These are phyloP conservation scores for Chloroceryle amazona DNA, from an alignment of 2,797 vertebrate species.

Conservation along the genomic window DNA sequence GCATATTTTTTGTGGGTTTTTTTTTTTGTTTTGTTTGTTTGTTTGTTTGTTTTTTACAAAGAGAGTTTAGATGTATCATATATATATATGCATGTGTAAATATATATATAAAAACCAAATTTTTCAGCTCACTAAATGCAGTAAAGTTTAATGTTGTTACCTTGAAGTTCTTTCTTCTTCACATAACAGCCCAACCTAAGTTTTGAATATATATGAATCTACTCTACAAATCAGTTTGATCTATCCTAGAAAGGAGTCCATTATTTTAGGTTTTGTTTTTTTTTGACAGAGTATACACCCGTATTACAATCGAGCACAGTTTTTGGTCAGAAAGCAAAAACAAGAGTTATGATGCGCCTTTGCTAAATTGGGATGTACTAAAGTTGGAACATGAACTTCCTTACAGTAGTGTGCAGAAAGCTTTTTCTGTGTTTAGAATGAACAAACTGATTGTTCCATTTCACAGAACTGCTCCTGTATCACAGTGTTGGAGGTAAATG, in stretches of 20 bases:
- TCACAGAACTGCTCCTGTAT: conserved; percentile 49
- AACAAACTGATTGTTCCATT: conserved; percentile 12
- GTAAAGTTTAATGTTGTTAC: conserved; percentile 64
- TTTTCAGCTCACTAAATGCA: conserved; percentile 68
- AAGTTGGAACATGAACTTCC: neutral
- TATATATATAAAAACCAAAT: conserved; percentile 76
- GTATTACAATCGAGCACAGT: conserved; percentile 72
- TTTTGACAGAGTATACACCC: conserved; percentile 57
- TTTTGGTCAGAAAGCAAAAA: conserved; percentile 71
- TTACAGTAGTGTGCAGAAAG: conserved; percentile 33
- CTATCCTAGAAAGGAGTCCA: conserved; percentile 6
- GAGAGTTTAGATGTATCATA: conserved; percentile 70
- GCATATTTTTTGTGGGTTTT: conserved; percentile 60
- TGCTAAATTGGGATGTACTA: conserved; percentile 16
- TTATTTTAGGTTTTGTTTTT: neutral
- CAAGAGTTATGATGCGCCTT: conserved; percentile 15
- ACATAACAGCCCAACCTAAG: conserved; percentile 55
- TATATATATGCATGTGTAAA: conserved; percentile 45
- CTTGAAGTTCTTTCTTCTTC: conserved; percentile 65
- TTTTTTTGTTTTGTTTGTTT: neutral
- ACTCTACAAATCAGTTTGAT: conserved; percentile 51
- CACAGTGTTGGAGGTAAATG: conserved; percentile 77
- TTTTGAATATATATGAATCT: conserved; percentile 49
- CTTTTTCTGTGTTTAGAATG: conserved; percentile 7
- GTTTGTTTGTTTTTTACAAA: conserved; percentile 76